Conservation (phyloP, 1,140 invertebrate species). For the Atta texana region DNA sequence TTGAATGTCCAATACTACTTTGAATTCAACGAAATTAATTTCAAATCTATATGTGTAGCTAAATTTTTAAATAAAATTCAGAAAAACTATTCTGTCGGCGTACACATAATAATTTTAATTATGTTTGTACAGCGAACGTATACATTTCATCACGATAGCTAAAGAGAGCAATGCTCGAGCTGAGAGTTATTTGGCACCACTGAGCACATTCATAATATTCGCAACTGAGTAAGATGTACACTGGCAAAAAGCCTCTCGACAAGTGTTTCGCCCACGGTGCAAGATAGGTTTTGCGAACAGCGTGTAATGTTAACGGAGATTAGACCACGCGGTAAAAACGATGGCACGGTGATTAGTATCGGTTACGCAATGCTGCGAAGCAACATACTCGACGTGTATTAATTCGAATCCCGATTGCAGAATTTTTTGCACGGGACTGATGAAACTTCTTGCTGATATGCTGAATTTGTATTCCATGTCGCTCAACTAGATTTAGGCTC, state of each 20-base stretch:
- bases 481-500: not conserved
- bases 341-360: slow-evolving; percentile 65
- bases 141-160: not conserved
- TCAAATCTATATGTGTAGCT: too few relatives aligned
- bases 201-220: slow-evolving; percentile 37
- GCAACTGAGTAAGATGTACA: slow-evolving; percentile 31
- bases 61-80: too few relatives aligned
- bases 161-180: not conserved
- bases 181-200: not conserved
- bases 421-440: slow-evolving; percentile 46
- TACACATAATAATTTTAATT: not conserved
- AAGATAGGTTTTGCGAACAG: slow-evolving; percentile 50
- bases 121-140: not conserved
- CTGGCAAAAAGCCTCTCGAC: slow-evolving; percentile 67
- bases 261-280: slow-evolving; percentile 56
- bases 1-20: too few relatives aligned
- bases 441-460: slow-evolving; percentile 22
- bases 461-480: not conserved
- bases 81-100: too few relatives aligned
- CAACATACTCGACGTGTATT: slow-evolving; percentile 63
- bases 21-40: too few relatives aligned
- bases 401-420: slow-evolving; percentile 64
- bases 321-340: slow-evolving; percentile 68
- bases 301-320: slow-evolving; percentile 67
- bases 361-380: slow-evolving; percentile 51